A percentile compares a stretch with the other conserved stretches of the same genome.
Conservation (phyloP, 2,888 invertebrate genomes). For the Protophormia terraenovae region DNA sequence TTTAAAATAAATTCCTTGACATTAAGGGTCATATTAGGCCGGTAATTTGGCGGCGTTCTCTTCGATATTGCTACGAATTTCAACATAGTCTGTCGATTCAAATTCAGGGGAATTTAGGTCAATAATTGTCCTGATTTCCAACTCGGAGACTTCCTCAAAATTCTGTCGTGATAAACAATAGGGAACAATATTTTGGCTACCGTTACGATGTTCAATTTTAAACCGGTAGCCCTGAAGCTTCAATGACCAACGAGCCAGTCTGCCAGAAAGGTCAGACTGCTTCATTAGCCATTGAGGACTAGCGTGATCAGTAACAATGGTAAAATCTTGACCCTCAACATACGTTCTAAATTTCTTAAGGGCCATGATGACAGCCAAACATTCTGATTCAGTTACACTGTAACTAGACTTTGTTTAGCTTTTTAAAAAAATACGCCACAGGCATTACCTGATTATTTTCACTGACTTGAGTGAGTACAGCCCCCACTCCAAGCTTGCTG, state of each 20-base stretch:
- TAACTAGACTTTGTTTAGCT: conserved; percentile 5
- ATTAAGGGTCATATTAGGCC: conserved; percentile 34
- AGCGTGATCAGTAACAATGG: background rate
- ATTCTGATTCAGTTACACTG: conserved; percentile 20
- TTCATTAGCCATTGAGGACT: conserved; percentile 15
- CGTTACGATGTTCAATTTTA: conserved; percentile 26
- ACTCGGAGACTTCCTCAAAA: conserved; percentile 20
- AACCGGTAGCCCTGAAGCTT: conserved; percentile 37
- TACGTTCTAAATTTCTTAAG: background rate
- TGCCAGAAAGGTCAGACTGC: background rate
- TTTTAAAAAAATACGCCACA: conserved; percentile 8
- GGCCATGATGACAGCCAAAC: background rate
- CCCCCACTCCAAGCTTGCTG: conserved; percentile 1
- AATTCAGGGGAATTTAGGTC: conserved; percentile 33
- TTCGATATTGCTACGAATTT: conserved; percentile 9
- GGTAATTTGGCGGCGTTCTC: background rate
- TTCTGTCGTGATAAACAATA: conserved; percentile 48
- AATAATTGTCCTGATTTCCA: conserved; percentile 5
- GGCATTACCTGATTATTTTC: conserved; percentile 1
- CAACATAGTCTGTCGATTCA: conserved; percentile 12
- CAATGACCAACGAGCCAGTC: conserved; percentile 32
- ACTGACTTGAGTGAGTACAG: background rate
- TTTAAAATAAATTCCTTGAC: background rate
- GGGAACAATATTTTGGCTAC: conserved; percentile 35
- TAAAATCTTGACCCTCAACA: background rate